Evolutionary conservation across 2,797 vertebrate genomes (phyloP), one percentile per base, ranked within the genome.

Genomic region (Tragelaphus eurycerus): DNA sequence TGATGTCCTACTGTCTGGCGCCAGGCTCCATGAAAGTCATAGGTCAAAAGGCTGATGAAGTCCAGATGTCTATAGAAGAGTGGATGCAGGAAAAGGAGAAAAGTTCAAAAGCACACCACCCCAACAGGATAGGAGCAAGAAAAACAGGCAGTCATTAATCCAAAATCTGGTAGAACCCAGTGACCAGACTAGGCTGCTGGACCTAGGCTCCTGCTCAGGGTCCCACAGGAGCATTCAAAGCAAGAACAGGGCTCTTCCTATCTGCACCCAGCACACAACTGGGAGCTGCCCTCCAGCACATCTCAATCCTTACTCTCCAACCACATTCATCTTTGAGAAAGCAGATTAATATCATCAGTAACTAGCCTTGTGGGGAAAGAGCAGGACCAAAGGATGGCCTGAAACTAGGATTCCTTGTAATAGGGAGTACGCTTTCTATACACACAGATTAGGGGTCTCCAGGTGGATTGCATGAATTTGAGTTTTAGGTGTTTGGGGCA

Each of bases 41-140:
- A 99, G 78, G 98, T 98, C 99, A 99, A 98, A 54, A 99, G 98
- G 11, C 98, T 99, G 96, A 99, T 98, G 98, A 99, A 99, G 95
- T 99, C 99, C 98, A 99, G 91, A 94, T 99, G 96, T 97, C 99
- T 99, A 89, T 48, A 86, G 60, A 78, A 98, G 96, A 16, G 96
- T 6, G 16, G 71, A 0, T n/a, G 62, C 27, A 67, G 34, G 27
- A 31, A 0, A 1, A 59, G 50, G 31, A 3, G 19, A 31, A 79
- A 55, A 34, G 23, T 83, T 15, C 23, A 67, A 52, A 64, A 54
- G 46, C 74, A 31, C 4, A 0, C 27, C 64, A 64, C 6, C 5
- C 76, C 34, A 46, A 54, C 4, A 55, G 31, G 10, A 21, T 17
- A 2, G 14, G 48, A 81, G n/a, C 57, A 17, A 25, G 74, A 57